Base-by-base conservation (phyloP, 2,113 vertebrate genomes). In the Albula goreensis region DNA sequence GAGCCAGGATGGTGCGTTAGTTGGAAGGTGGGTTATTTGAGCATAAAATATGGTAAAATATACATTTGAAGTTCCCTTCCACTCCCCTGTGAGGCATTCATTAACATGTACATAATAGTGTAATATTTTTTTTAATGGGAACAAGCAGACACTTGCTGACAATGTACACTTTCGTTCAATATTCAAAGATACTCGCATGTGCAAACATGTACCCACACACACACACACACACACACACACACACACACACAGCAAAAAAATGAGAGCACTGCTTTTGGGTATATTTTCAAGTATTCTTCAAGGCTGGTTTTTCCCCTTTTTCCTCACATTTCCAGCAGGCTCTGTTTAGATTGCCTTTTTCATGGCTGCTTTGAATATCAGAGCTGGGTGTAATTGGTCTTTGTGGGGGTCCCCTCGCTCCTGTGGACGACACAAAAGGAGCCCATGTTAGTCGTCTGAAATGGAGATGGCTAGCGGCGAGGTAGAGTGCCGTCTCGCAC, bases 11-110 rank as follows among this genome's bases (percentile, higher is more conserved):
- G 51, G 52, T 10, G 41, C 22, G 15, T 86, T n/a, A 4, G 31
- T 49, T 41, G 2, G 25, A 22, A 57, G 10, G 11, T 3, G 2
- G 22, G 25, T n/a, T 78, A 41, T 78, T 15, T 7, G 60, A 78
- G 50, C 66, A 70, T 86, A 66, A 85, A 78, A 85, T 86, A 86
- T 89, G 80, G 52, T 90, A 86, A 90, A 88, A 88, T 87, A 89
- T 84, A 83, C 87, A 85, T 86, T 86, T 86, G 70, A 83, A 83
- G 86, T 89, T 70, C n/a, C 50, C 0, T 50, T 66, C 63, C 50
- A 6, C 74, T 79, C 87, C 17, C 53, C 53, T 1, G 50, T 80
- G 80, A 63, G 66, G 22, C 48, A 19, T 79, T 80, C 85, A 84
- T 83, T 87, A 86, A 50, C 78, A 88, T 86, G 74, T 53, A 74